Base-by-base conservation (phyloP, 2,888 invertebrate species). In the Vandiemenella viatica region DNA sequence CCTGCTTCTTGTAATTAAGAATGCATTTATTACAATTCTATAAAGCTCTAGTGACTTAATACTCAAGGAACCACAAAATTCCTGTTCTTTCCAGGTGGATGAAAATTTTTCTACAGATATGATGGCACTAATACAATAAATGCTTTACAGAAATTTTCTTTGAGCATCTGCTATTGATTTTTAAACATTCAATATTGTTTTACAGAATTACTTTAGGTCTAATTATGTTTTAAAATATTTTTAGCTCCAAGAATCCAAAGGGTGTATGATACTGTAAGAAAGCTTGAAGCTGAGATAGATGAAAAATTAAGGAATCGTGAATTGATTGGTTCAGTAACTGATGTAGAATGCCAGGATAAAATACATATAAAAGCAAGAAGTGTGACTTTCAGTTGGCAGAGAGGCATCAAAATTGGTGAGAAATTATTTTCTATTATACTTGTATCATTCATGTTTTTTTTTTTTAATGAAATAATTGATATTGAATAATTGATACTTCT, bases 351-450 rank as follows among this genome's bases (percentile, higher is more conserved):
- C 23, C 66, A 71, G 26, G 74, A 73, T 58, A 77, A 76, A 63
- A 75, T 79, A 61, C 81, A 81, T 56, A 80, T 89, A 49, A 77
- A 80, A 55, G 77, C 85, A 8, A 69, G 83, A 22, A 79, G 83
- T 61, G 87, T 92, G 40, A 83, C 83, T 55, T 95, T 95, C 69
- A 83, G 85, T 50, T 95, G 95, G 93, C 92, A 92, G 69, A 73
- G 91, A 13, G 92, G 93, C 4, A 83, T 89, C 52, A 93, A 93
- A 65, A 76, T 82, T 52, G 75, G 74, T 74, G 58, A 58, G 61
- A 38, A 15, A 7, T 15, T 38, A 7, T 10, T 38, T 38, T n/a
- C 23, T 19, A n/a, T n/a, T 44, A 21, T 41, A 15, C 44, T 21
- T n/a, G 1, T 10, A 44, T 19, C 10, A 43, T 2, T 42, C 10